Evolutionary conservation across 53 echinoderm and acorn worm species (phyloP).

Genomic region (Crossaster papposus): DNA sequence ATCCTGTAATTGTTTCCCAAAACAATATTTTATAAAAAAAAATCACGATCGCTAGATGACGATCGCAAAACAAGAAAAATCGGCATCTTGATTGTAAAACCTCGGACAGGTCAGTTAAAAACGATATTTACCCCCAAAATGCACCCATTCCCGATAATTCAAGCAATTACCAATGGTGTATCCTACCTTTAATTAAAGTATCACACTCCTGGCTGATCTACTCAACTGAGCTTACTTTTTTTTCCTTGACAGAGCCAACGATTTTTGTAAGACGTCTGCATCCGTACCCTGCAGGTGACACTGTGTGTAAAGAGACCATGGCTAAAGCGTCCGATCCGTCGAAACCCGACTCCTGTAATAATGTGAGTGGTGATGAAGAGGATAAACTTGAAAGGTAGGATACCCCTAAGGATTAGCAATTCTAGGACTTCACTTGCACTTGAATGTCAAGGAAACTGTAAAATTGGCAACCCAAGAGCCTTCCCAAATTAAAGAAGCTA

Average conservation of each 20-base stretch:
- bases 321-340: neutral
- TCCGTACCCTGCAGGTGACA: neutral
- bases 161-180: too few relatives aligned
- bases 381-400: constrained; percentile 46
- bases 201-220: neutral
- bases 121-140: too few relatives aligned
- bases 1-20: too few relatives aligned
- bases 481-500: neutral
- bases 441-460: neutral
- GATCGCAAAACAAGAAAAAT: too few relatives aligned
- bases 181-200: too few relatives aligned
- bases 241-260: neutral
- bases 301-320: constrained; percentile 29
- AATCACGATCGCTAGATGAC: too few relatives aligned
- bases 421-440: neutral
- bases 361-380: constrained; percentile 5
- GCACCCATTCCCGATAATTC: too few relatives aligned
- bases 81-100: too few relatives aligned
- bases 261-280: neutral
- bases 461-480: neutral
- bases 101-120: too few relatives aligned
- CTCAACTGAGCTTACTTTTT: neutral
- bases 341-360: neutral
- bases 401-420: neutral
- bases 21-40: too few relatives aligned